A percentile compares a stretch with the other conserved stretches of the same genome.
phyloP scores from a whole-genome alignment of 2,113 vertebrate species.

The Thamnophis sirtalis region DNA sequence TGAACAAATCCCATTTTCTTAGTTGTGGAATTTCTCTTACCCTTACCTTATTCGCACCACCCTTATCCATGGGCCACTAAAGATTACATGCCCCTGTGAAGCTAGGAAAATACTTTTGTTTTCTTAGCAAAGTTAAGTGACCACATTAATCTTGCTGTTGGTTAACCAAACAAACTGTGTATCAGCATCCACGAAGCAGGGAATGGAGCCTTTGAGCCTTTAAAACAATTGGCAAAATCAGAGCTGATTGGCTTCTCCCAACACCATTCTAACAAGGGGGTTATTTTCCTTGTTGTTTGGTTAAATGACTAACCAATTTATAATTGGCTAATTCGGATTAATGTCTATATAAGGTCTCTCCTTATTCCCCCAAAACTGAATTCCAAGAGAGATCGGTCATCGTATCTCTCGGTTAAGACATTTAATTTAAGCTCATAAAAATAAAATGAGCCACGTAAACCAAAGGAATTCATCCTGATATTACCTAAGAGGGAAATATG shows the following conservation, averaged over 20 bases:
- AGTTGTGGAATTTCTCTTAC: not conserved
- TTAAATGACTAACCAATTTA: not conserved
- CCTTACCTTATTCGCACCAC: no score
- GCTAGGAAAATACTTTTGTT: not conserved
- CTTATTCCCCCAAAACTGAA: not conserved
- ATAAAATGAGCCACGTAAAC: not conserved
- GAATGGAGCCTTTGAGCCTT: not conserved
- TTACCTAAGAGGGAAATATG: not conserved
- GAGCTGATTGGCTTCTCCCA: not conserved
- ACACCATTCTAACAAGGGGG: not conserved
- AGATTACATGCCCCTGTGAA: not conserved
- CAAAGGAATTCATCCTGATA: not conserved
- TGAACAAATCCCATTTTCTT: not conserved
- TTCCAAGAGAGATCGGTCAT: not conserved
- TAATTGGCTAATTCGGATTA: not conserved
- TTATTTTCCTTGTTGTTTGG: not conserved
- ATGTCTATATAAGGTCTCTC: not conserved
- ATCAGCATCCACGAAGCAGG: not conserved
- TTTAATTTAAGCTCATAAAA: not conserved
- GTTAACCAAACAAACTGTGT: not conserved
- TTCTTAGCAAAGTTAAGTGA: not conserved
- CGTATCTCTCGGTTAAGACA: not conserved
- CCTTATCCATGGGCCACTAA: not conserved
- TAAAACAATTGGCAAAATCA: not conserved
- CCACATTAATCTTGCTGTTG: not conserved